Conservation (phyloP, 2,888 invertebrate species). For the Heliconius ethilla region DNA sequence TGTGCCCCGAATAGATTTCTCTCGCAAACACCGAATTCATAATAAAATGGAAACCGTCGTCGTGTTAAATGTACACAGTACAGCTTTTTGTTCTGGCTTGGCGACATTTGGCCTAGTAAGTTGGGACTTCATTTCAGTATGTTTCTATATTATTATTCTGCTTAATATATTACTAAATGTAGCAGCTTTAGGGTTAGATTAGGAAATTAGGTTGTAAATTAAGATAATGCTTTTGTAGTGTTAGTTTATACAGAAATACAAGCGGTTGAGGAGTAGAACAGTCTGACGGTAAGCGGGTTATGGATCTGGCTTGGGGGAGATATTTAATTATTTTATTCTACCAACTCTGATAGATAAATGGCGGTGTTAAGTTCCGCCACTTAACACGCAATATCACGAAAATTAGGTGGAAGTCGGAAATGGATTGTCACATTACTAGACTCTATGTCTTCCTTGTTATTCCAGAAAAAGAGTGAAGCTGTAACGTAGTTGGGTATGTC, state of each 20-base stretch:
- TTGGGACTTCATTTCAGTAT: constrained; percentile 10
- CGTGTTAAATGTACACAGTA: constrained; percentile 14
- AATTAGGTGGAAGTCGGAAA: too few relatives aligned
- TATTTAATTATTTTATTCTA: too few relatives aligned
- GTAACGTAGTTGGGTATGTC: too few relatives aligned
- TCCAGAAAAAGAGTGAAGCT: too few relatives aligned
- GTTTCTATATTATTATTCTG: not conserved
- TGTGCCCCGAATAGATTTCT: constrained; percentile 26
- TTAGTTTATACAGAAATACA: too few relatives aligned
- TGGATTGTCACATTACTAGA: too few relatives aligned
- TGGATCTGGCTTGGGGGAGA: too few relatives aligned
- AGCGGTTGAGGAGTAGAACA: too few relatives aligned
- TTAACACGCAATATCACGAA: too few relatives aligned
- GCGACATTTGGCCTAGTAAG: constrained; percentile 26
- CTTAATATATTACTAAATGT: not conserved
- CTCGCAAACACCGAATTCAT: constrained; percentile 13
- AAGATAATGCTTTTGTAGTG: too few relatives aligned
- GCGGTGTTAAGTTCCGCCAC: not conserved
- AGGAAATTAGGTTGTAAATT: not conserved
- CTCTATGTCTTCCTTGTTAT: too few relatives aligned
- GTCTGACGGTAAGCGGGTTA: too few relatives aligned
- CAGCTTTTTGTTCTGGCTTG: constrained; percentile 15
- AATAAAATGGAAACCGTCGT: constrained; percentile 19
- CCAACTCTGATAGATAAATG: not conserved
- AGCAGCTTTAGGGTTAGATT: not conserved